Conservation (phyloP, 2,113 vertebrate genomes). For the Chelonoidis abingdonii region DNA sequence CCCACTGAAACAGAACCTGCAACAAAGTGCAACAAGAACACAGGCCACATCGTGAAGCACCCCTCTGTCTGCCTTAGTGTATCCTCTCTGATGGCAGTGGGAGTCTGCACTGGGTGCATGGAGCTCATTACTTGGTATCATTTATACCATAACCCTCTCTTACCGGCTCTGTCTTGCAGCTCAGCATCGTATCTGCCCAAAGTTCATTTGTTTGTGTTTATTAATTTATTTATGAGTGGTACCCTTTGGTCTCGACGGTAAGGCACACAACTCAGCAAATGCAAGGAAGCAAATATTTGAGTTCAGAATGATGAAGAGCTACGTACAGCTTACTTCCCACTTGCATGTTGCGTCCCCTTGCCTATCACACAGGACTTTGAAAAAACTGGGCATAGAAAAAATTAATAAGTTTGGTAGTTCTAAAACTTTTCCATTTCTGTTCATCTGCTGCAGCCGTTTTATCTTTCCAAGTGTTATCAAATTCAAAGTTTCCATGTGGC, state of each 20-base stretch:
- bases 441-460: not conserved
- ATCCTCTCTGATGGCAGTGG: not conserved
- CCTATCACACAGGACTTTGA: rapidly evolving
- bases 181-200: too few species aligned
- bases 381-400: not conserved
- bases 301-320: not conserved
- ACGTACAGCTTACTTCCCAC: rapidly evolving
- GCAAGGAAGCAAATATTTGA: not conserved
- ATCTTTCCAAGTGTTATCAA: too few species aligned
- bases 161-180: rapidly evolving
- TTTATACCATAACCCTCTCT: not conserved
- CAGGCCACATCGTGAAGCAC: not conserved
- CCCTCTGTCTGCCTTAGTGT: not conserved
- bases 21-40: too few species aligned
- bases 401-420: rapidly evolving
- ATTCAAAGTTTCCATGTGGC: rapidly evolving
- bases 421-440: not conserved
- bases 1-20: not conserved
- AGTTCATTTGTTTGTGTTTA: not conserved
- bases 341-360: rapidly evolving
- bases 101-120: not conserved
- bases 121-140: too few species aligned
- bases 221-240: rapidly evolving
- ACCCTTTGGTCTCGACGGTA: not conserved
- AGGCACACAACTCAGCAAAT: rapidly evolving